Evolutionary conservation across 2,888 invertebrate species (phyloP).

Genomic region (Aleiodes alternator): DNA sequence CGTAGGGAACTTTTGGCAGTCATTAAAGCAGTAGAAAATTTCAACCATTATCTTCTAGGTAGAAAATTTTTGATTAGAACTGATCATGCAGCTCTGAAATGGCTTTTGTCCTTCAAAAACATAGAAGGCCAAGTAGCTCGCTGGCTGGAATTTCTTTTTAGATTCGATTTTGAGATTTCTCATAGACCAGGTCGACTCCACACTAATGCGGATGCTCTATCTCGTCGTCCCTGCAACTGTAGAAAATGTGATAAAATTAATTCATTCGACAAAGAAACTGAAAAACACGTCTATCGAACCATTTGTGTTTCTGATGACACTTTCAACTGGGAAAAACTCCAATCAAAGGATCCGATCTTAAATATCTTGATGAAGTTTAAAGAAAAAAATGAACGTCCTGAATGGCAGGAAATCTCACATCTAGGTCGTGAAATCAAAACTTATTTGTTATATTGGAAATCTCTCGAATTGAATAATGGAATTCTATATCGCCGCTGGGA

Average conservation of each 20-base stretch:
- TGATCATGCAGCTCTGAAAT: no score
- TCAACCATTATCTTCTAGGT: constrained; percentile 63
- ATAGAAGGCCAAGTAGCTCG: no score
- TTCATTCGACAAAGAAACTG: not conserved
- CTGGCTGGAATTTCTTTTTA: no score
- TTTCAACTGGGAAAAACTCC: not conserved
- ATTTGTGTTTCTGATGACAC: not conserved
- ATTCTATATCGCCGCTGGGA: no score
- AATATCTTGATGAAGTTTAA: not conserved
- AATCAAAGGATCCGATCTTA: not conserved
- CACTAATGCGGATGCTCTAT: not conserved
- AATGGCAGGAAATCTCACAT: not conserved
- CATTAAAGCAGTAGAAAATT: constrained; percentile 54
- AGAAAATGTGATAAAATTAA: not conserved
- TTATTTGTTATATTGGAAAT: no score
- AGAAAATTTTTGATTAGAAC: constrained; percentile 62
- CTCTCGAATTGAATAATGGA: no score
- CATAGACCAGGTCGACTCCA: not conserved
- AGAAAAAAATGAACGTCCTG: not conserved
- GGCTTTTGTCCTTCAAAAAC: no score
- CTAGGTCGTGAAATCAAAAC: not conserved
- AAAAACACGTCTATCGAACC: not conserved
- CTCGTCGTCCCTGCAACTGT: not conserved
- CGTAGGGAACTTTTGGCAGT: not conserved
- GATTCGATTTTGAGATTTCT: not conserved